A percentile compares a stretch with the other conserved stretches of the same genome.
phyloP scores from a whole-genome alignment of 2,888 invertebrate genomes.

The Heteropelma amictum region DNA sequence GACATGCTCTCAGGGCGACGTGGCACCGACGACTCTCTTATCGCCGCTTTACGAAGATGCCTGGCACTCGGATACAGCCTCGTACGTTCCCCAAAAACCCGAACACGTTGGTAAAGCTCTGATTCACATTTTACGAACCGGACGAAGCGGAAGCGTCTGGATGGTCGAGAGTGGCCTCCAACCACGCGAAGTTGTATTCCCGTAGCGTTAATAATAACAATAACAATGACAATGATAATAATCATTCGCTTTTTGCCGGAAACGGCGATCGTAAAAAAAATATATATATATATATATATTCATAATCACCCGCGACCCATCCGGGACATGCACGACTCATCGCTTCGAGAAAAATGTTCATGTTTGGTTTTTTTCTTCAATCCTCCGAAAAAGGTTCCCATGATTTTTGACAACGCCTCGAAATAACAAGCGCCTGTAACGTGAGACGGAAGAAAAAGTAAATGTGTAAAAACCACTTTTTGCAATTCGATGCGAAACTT shows the following conservation, averaged over 20 bases:
- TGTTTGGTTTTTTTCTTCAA: slow-evolving; percentile 6
- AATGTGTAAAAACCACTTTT: no score
- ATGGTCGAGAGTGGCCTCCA: slow-evolving; percentile 84
- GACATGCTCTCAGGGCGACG: slow-evolving; percentile 83
- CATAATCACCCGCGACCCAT: slow-evolving; percentile 27
- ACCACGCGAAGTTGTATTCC: slow-evolving; percentile 80
- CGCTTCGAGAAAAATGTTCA: slow-evolving; percentile 59
- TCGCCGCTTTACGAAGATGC: slow-evolving; percentile 86
- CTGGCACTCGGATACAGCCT: slow-evolving; percentile 85
- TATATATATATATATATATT: background rate
- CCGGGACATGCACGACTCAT: slow-evolving; percentile 61
- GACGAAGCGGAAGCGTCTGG: slow-evolving; percentile 86
- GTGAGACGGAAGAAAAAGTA: background rate
- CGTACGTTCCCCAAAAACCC: slow-evolving; percentile 82
- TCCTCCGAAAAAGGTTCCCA: slow-evolving; percentile 24
- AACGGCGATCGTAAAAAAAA: background rate
- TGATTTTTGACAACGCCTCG: background rate
- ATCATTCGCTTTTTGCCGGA: slow-evolving; percentile 24
- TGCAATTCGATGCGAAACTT: no score
- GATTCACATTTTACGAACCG: slow-evolving; percentile 83
- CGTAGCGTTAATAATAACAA: no score
- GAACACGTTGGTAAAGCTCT: slow-evolving; percentile 85
- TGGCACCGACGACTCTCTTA: slow-evolving; percentile 84
- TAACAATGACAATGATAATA: no score
- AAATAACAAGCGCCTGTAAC: background rate